A percentile compares a stretch with the other conserved stretches of the same genome.
phyloP scores from a whole-genome alignment of 2,888 invertebrate species.

The Hesperia comma region DNA sequence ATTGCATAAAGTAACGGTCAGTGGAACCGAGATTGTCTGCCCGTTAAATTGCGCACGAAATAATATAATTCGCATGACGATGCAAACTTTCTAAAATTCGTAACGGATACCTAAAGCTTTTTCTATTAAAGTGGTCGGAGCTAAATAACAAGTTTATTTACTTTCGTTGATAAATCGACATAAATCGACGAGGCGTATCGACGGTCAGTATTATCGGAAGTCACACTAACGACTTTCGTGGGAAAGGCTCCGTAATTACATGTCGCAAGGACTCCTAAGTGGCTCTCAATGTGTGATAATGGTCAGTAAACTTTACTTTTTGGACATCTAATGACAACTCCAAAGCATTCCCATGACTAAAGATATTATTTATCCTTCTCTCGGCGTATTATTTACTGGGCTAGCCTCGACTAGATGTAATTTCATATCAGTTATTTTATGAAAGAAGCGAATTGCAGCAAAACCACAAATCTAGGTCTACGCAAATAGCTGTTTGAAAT shows the following conservation, averaged over 20 bases:
- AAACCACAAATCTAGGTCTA: constrained; percentile 45
- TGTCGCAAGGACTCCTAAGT: constrained; percentile 43
- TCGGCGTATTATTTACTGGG: constrained; percentile 21
- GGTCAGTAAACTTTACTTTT: constrained; percentile 37
- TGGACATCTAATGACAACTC: constrained; percentile 36
- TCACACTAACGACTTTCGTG: constrained; percentile 63
- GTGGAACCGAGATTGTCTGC: constrained; percentile 10
- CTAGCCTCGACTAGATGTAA: constrained; percentile 42
- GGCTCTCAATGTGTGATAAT: constrained; percentile 39
- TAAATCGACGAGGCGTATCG: constrained; percentile 8
- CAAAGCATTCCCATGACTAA: constrained; percentile 37
- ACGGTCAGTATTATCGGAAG: constrained; percentile 55
- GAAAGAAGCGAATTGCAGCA: constrained; percentile 42
- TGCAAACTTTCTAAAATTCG: constrained; percentile 35
- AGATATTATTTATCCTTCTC: constrained; percentile 9
- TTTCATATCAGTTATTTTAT: constrained; percentile 42
- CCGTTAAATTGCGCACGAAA: constrained; percentile 24
- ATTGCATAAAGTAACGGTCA: constrained; percentile 52
- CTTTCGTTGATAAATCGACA: constrained; percentile 22
- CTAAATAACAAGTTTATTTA: constrained; percentile 17
- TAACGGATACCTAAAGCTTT: constrained; percentile 27
- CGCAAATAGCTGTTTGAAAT: constrained; percentile 31
- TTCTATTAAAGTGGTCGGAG: neutral
- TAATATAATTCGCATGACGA: constrained; percentile 34
- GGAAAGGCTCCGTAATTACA: constrained; percentile 59